These are phyloP conservation scores for Myripristis murdjan DNA, from an alignment of 2,797 vertebrate genomes.

Conservation along the genomic window DNA sequence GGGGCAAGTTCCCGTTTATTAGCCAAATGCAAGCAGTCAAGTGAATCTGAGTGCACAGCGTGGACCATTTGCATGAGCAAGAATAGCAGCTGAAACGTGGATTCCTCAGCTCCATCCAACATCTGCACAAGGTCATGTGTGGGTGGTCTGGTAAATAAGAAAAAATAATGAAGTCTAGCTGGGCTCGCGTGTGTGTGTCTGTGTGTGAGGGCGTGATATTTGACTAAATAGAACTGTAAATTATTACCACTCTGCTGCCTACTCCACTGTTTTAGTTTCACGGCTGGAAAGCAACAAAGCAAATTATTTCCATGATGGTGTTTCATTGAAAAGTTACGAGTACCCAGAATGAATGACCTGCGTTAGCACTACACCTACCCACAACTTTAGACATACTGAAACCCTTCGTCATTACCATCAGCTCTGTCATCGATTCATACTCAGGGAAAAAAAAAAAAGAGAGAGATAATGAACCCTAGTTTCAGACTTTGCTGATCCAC, in stretches of 20 bases:
- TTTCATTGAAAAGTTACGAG: constrained; percentile 51
- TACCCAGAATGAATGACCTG: constrained; percentile 49
- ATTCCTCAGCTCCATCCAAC: constrained; percentile 72
- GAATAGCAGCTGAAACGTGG: constrained; percentile 73
- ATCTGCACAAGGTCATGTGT: constrained; percentile 67
- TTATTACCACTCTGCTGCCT: constrained; percentile 8
- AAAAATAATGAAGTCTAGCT: constrained; percentile 42
- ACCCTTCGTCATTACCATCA: constrained; percentile 62
- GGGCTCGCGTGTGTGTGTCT: constrained; percentile 3
- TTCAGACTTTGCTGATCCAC: constrained; percentile 60
- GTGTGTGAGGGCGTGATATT: constrained; percentile 30
- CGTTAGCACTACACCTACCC: constrained; percentile 28
- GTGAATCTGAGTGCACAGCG: constrained; percentile 69
- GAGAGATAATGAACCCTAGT: constrained; percentile 47
- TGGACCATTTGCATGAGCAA: constrained; percentile 77
- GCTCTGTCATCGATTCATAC: constrained; percentile 51
- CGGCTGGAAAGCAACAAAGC: constrained; percentile 54
- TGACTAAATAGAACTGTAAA: constrained; percentile 13
- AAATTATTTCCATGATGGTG: constrained; percentile 66
- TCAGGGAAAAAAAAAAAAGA: constrained; percentile 56
- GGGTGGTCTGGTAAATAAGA: constrained; percentile 59
- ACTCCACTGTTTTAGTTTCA: constrained; percentile 43
- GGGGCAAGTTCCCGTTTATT: constrained; percentile 66
- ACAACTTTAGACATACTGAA: constrained; percentile 73
- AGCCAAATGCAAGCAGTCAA: constrained; percentile 77